Percentiles rank a stretch among this genome's conserved stretches.
These are phyloP conservation scores for Dasypogon diadema DNA, from an alignment of 2,888 invertebrate genomes.

Conservation along the genomic window DNA sequence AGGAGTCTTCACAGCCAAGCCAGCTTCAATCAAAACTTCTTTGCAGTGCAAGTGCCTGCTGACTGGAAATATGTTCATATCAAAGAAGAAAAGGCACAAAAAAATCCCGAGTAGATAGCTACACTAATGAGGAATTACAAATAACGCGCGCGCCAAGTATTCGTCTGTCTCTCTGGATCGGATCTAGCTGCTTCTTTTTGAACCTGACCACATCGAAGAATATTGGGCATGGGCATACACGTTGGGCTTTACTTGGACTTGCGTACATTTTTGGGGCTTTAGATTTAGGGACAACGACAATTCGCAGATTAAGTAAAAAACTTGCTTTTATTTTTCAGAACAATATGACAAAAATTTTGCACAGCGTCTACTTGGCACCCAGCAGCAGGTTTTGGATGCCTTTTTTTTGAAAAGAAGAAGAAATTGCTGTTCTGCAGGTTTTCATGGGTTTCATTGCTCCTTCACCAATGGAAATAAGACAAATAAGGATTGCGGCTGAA, in stretches of 20 bases:
- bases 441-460: neutral
- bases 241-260: neutral
- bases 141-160: conserved; percentile 16
- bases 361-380: neutral
- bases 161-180: neutral
- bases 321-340: neutral
- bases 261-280: neutral
- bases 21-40: conserved; percentile 39
- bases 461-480: too few relatives aligned
- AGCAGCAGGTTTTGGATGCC: neutral
- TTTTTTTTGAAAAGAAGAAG: neutral
- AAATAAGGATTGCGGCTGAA: too few relatives aligned
- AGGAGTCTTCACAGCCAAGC: conserved; percentile 46
- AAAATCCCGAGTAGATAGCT: conserved; percentile 42
- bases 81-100: conserved; percentile 36
- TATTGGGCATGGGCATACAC: conserved; percentile 16
- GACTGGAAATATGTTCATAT: conserved; percentile 31
- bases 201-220: conserved; percentile 27
- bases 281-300: too few relatives aligned
- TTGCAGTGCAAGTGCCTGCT: conserved; percentile 36
- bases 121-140: conserved; percentile 45
- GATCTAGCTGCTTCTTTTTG: neutral
- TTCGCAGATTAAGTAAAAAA: neutral
- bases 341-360: neutral
- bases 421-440: neutral